Conservation (phyloP, 2,113 vertebrate species). For the Monopterus albus region DNA sequence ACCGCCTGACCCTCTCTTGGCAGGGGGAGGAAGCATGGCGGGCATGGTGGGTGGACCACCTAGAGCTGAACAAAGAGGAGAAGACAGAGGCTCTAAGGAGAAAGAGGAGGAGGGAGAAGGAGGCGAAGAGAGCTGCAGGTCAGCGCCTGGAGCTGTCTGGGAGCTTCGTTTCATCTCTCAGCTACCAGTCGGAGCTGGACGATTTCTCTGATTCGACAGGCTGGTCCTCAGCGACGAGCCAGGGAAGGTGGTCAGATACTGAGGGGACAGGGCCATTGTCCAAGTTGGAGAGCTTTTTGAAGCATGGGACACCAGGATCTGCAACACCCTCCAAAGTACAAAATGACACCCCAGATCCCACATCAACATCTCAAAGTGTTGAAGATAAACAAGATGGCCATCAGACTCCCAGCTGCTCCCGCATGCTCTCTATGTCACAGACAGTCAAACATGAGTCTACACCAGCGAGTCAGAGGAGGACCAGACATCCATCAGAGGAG, state of each 20-base stretch:
- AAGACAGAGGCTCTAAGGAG: slow-evolving; percentile 69
- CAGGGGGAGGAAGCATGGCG: slow-evolving; percentile 70
- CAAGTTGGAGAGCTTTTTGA: neutral
- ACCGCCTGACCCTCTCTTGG: slow-evolving; percentile 85
- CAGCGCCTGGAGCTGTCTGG: slow-evolving; percentile 64
- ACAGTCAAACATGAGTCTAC: neutral
- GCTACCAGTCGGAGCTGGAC: slow-evolving; percentile 71
- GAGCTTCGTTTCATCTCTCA: slow-evolving; percentile 86
- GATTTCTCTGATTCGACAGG: slow-evolving; percentile 20
- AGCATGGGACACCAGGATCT: neutral
- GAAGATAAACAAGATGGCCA: neutral
- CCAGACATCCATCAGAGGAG: neutral
- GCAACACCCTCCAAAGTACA: rapidly evolving
- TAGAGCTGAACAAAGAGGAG: slow-evolving; percentile 44
- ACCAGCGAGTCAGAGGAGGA: slow-evolving; percentile 7
- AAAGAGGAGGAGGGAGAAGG: slow-evolving; percentile 79
- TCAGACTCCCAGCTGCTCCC: neutral
- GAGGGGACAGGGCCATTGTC: neutral
- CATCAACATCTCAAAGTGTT: neutral
- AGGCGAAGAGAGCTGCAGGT: neutral
- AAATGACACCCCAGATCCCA: neutral
- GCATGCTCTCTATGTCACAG: neutral
- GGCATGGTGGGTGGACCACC: slow-evolving; percentile 84
- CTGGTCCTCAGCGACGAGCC: slow-evolving; percentile 37
- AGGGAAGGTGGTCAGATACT: slow-evolving; percentile 41